Evolutionary conservation across 2,888 invertebrate genomes (phyloP).

Genomic region (Brachylomia viminalis): DNA sequence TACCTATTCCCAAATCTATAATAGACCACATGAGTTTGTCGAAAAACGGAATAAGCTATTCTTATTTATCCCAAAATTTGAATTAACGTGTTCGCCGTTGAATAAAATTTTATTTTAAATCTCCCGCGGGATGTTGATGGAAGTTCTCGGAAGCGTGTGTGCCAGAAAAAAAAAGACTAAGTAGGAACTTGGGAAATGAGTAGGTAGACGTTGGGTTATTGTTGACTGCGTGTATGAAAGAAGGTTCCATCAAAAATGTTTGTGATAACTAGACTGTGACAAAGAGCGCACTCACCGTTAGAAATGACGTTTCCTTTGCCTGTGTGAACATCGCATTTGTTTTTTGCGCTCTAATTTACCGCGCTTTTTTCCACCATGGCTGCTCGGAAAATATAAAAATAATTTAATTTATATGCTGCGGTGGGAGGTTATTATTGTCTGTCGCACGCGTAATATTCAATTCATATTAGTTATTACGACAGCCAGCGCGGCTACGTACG

Average conservation of each 20-base stretch:
- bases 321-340: conserved; percentile 24
- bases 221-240: conserved; percentile 19
- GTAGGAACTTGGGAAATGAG: conserved; percentile 37
- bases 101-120: conserved; percentile 53
- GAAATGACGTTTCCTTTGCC: conserved; percentile 26
- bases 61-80: conserved; percentile 40
- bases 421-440: conserved; percentile 52
- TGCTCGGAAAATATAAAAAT: conserved; percentile 30
- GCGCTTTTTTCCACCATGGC: conserved; percentile 38
- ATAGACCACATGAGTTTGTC: conserved; percentile 10
- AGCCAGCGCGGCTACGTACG: conserved; percentile 22
- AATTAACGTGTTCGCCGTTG: conserved; percentile 40
- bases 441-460: conserved; percentile 39
- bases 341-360: conserved; percentile 38
- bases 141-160: conserved; percentile 23
- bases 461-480: conserved; percentile 50
- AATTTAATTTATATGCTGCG: conserved; percentile 37
- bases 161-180: conserved; percentile 27
- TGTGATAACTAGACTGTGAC: conserved; percentile 19
- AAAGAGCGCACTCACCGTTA: conserved; percentile 25
- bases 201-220: conserved; percentile 9
- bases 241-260: conserved; percentile 32
- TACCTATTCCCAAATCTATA: neutral
- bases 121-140: conserved; percentile 36
- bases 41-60: conserved; percentile 30